These are phyloP conservation scores for Troilus luridus DNA, from an alignment of 2,888 invertebrate genomes.

Conservation along the genomic window DNA sequence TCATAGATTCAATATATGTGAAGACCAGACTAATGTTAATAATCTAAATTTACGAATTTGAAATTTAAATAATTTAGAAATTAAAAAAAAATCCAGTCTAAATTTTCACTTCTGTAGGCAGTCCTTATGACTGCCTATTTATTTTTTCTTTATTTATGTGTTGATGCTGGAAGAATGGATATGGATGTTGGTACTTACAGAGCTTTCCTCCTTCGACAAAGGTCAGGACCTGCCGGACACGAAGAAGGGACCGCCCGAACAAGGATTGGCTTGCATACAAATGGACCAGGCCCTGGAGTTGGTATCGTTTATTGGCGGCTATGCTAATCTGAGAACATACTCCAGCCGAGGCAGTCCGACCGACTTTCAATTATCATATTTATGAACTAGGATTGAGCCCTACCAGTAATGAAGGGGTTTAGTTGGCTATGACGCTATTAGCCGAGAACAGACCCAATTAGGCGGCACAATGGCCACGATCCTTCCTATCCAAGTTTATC, in stretches of 20 bases:
- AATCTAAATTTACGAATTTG: too few species aligned
- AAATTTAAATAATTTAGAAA: too few species aligned
- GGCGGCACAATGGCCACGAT: slow-evolving; percentile 47
- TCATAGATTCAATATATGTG: too few species aligned
- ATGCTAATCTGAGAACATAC: slow-evolving; percentile 37
- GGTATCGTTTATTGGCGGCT: slow-evolving; percentile 15
- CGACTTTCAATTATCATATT: slow-evolving; percentile 56
- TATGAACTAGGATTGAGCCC: slow-evolving; percentile 51
- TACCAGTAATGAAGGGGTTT: slow-evolving; percentile 28
- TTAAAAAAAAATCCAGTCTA: too few species aligned
- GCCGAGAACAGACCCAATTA: slow-evolving; percentile 43
- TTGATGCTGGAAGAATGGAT: neutral
- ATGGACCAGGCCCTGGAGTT: neutral
- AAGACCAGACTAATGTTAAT: too few species aligned
- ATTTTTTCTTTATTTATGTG: too few species aligned
- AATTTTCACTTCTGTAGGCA: too few species aligned
- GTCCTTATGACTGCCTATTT: too few species aligned
- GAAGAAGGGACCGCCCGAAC: neutral
- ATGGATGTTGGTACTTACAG: neutral
- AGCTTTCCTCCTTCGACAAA: neutral
- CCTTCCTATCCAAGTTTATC: slow-evolving; percentile 51
- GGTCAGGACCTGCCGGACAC: neutral
- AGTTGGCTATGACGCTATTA: slow-evolving; percentile 18
- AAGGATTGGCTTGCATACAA: slow-evolving; percentile 13
- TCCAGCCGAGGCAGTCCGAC: neutral